A percentile compares a stretch with the other conserved stretches of the same genome.
Evolutionary conservation across 2,888 invertebrate species (phyloP).

Genomic region (Drosophila kuntzei): DNA sequence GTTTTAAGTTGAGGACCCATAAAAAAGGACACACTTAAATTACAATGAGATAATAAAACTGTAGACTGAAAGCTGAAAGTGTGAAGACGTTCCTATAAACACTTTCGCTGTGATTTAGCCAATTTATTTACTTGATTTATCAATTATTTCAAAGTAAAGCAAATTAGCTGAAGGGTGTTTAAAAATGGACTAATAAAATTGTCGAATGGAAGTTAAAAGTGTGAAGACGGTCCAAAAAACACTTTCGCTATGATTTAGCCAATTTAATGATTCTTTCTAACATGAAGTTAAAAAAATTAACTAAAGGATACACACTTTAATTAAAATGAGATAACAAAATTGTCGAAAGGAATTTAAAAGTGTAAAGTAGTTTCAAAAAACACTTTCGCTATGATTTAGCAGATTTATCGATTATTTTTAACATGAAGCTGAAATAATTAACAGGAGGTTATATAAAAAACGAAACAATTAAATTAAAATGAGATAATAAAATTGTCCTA

Average conservation of each 20-base stretch:
- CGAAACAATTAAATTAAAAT: neutral
- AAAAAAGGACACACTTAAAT: neutral
- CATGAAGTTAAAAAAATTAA: neutral
- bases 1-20: neutral
- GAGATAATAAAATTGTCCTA: neutral
- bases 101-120: neutral
- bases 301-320: neutral
- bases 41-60: neutral
- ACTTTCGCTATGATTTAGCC: neutral
- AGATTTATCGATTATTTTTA: neutral
- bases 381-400: neutral
- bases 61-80: neutral
- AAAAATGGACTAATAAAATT: neutral
- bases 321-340: neutral
- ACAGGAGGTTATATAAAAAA: too few species aligned
- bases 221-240: neutral
- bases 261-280: constrained; percentile 2
- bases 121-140: too few species aligned
- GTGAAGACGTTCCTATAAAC: neutral
- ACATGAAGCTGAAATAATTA: too few species aligned
- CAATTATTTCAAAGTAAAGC: neutral
- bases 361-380: neutral
- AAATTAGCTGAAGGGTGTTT: too few species aligned
- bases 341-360: neutral
- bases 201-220: neutral